These are phyloP conservation scores for Ferrisia virgata DNA, from an alignment of 2,888 invertebrate genomes.

Conservation along the genomic window DNA sequence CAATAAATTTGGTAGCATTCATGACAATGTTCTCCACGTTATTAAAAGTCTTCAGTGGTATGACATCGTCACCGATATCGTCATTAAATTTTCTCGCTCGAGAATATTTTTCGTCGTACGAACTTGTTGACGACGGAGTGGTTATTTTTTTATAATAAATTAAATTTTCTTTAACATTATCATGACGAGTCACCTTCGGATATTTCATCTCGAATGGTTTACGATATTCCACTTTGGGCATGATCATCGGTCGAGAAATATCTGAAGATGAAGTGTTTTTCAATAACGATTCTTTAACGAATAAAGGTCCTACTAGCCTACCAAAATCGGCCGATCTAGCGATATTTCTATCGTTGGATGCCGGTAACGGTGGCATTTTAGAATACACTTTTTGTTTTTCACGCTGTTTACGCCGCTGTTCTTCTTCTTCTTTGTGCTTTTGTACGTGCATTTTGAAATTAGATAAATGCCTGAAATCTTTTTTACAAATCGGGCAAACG, in stretches of 20 bases:
- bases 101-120: neutral
- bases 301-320: constrained; percentile 21
- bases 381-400: neutral
- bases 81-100: constrained; percentile 7
- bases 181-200: neutral
- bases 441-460: constrained; percentile 28
- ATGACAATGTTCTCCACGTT: constrained; percentile 35
- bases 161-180: neutral
- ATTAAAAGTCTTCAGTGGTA: constrained; percentile 32
- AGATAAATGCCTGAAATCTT: constrained; percentile 30
- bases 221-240: neutral
- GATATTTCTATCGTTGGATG: neutral
- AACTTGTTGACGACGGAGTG: neutral
- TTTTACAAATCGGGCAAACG: constrained; percentile 16
- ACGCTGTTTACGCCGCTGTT: neutral
- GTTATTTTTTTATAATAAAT: neutral
- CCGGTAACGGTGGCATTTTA: neutral
- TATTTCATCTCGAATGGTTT: neutral
- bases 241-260: neutral
- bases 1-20: constrained; percentile 37
- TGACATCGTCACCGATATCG: constrained; percentile 17
- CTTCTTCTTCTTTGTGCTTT: constrained; percentile 27
- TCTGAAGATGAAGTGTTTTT: neutral
- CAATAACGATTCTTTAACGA: neutral
- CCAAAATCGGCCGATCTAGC: constrained; percentile 27